Conservation (phyloP, 2,888 invertebrate genomes). For the Acanthosepion esculentum region DNA sequence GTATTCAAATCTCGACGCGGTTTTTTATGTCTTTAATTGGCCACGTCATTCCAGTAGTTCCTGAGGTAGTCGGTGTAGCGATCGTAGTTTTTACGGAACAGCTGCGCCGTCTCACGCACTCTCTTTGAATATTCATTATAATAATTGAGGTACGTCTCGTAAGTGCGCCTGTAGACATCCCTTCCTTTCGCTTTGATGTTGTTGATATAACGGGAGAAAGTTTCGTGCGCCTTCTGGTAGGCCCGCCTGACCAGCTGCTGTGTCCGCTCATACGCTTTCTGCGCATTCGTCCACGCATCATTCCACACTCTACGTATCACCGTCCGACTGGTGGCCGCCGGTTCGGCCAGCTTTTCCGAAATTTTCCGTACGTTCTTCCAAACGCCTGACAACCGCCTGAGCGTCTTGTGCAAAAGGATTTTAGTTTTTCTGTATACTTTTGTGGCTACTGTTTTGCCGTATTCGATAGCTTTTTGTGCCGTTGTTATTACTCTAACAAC, state of each 20-base stretch:
- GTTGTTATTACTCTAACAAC: neutral
- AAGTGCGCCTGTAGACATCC: neutral
- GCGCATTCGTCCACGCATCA: neutral
- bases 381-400: conserved; percentile 13
- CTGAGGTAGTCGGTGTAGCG: neutral
- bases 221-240: conserved; percentile 25
- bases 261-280: neutral
- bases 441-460: neutral
- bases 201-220: neutral
- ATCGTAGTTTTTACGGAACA: neutral
- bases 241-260: neutral
- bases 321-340: neutral
- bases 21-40: neutral
- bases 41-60: neutral
- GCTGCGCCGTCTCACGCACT: neutral
- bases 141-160: neutral
- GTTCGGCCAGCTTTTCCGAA: neutral
- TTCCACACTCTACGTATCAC: neutral
- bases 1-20: too few species aligned
- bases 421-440: conserved; percentile 38
- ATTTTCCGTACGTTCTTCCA: neutral
- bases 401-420: conserved; percentile 42
- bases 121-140: neutral
- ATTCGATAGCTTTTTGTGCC: neutral
- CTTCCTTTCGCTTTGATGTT: neutral